These are phyloP conservation scores for Lycaon pictus DNA, from an alignment of 2,113 vertebrate species.

Conservation along the genomic window DNA sequence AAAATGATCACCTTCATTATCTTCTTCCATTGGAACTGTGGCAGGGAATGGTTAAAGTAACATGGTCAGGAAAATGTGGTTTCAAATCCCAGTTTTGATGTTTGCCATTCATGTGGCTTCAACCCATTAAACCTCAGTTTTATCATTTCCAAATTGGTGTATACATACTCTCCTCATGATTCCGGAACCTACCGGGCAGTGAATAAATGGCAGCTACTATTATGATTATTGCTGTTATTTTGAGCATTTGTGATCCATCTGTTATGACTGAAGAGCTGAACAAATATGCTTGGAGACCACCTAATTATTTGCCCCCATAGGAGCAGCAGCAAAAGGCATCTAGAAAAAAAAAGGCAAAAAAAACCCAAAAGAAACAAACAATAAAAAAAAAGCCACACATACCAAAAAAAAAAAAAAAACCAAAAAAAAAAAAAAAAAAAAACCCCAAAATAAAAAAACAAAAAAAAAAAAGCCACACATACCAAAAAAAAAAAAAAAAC, in stretches of 20 bases:
- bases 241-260: background rate
- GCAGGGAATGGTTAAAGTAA: background rate
- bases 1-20: background rate
- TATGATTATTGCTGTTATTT: background rate
- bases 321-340: background rate
- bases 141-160: background rate
- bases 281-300: background rate
- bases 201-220: background rate
- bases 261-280: background rate
- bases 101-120: background rate
- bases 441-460: background rate
- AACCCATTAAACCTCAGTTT: background rate
- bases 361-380: background rate
- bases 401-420: background rate
- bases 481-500: background rate
- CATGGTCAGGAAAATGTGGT: background rate
- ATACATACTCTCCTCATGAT: background rate
- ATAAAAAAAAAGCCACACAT: background rate
- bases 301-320: background rate
- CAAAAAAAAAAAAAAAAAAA: no score
- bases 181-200: background rate
- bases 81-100: background rate
- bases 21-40: background rate
- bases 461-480: background rate
- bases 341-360: background rate